Evolutionary conservation across 2,888 invertebrate genomes (phyloP).

Genomic region (Acleris literana): DNA sequence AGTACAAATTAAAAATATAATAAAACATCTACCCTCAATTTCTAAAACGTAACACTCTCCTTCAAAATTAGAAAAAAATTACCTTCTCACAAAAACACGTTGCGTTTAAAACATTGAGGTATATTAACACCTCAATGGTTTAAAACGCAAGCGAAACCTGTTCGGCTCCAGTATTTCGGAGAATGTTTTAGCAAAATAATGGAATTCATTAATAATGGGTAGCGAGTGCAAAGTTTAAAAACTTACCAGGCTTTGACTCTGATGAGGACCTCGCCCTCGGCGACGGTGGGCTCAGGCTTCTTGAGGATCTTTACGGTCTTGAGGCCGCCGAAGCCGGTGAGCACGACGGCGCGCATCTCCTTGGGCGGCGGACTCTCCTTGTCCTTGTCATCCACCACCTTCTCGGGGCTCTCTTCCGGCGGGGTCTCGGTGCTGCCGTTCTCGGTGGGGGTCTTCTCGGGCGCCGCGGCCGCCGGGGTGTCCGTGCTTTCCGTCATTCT

Average conservation of each 20-base stretch:
- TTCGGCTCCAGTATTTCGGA: conserved; percentile 33
- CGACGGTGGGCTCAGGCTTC: conserved; percentile 89
- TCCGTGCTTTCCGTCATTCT: conserved; percentile 82
- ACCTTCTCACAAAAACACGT: conserved; percentile 26
- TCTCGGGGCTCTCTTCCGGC: conserved; percentile 79
- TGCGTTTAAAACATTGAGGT: too few relatives aligned
- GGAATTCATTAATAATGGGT: conserved; percentile 35
- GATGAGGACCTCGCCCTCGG: conserved; percentile 91
- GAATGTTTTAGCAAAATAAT: conserved; percentile 36
- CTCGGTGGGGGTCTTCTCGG: conserved; percentile 83
- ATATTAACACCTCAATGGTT: too few relatives aligned
- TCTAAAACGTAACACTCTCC: conserved; percentile 1
- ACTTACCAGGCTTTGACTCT: conserved; percentile 94
- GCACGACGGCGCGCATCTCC: conserved; percentile 93
- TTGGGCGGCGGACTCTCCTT: conserved; percentile 85
- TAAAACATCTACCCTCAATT: conserved; percentile 13
- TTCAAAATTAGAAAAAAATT: conserved; percentile 18
- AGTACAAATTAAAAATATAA: neutral
- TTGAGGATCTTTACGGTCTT: conserved; percentile 93
- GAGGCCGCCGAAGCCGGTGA: conserved; percentile 93
- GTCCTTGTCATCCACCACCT: conserved; percentile 81
- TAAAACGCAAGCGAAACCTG: conserved; percentile 35
- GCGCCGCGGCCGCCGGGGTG: conserved; percentile 78
- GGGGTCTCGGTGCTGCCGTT: conserved; percentile 78
- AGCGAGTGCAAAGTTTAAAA: conserved; percentile 36